Percentiles rank a stretch among this genome's conserved stretches.
Conservation (phyloP, 2,113 vertebrate species). For the Todiramphus saurophagus region DNA sequence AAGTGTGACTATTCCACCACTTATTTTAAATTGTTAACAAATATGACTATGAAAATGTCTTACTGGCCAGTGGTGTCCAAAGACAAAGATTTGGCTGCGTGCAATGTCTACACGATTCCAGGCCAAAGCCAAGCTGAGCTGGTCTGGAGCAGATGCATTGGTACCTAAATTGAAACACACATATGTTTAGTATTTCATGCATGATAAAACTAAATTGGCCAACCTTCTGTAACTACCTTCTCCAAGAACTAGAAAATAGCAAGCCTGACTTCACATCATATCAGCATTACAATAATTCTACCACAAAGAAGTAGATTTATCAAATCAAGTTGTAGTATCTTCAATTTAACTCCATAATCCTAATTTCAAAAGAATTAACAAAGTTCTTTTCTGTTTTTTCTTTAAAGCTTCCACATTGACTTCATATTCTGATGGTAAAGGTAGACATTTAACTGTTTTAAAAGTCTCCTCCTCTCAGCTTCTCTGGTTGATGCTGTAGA, state of each 20-base stretch:
- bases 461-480: neutral
- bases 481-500: neutral
- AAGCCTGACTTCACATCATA: neutral
- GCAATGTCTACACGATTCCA: conserved; percentile 99
- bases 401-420: neutral
- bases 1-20: neutral
- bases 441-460: neutral
- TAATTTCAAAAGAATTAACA: neutral
- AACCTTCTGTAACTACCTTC: neutral
- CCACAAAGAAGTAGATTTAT: neutral
- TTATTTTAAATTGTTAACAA: neutral
- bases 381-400: neutral
- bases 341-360: neutral
- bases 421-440: neutral
- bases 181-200: neutral
- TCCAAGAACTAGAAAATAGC: neutral
- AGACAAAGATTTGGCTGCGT: conserved; percentile 96
- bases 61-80: conserved; percentile 95
- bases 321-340: neutral
- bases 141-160: conserved; percentile 93
- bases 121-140: conserved; percentile 94
- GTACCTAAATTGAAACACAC: conserved; percentile 80
- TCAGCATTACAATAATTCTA: neutral
- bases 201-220: neutral
- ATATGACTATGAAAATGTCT: conserved; percentile 14